Conservation (phyloP, 2,113 vertebrate genomes). For the Brienomyrus longianalis region DNA sequence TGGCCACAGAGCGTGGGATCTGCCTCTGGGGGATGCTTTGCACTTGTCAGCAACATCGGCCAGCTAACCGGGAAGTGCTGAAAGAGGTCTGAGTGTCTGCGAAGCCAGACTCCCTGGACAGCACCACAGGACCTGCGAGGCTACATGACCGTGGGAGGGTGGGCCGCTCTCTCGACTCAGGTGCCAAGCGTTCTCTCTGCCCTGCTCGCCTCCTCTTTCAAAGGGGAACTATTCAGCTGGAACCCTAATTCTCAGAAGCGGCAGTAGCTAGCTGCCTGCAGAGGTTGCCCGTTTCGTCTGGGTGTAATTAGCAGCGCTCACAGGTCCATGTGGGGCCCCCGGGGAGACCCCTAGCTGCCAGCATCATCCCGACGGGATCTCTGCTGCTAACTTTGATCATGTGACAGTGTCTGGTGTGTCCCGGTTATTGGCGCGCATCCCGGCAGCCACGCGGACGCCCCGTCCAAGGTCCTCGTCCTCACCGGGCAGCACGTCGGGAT, state of each 20-base stretch:
- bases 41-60: background rate
- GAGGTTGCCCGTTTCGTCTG: background rate
- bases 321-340: background rate
- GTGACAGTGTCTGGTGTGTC: background rate
- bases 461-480: background rate
- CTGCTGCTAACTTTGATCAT: background rate
- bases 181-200: background rate
- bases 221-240: background rate
- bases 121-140: background rate
- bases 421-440: background rate
- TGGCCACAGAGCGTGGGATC: background rate
- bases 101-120: background rate
- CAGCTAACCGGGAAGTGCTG: background rate
- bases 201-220: background rate
- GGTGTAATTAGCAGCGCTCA: background rate
- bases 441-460: background rate
- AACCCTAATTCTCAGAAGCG: background rate
- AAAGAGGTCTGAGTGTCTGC: background rate
- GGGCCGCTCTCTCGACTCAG: background rate
- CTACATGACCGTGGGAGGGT: background rate
- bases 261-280: background rate
- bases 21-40: background rate
- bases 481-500: too few species aligned
- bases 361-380: background rate
- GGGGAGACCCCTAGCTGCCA: background rate